These are phyloP conservation scores for Drosophila mauritiana DNA, from an alignment of 1,140 invertebrate genomes.

Conservation along the genomic window DNA sequence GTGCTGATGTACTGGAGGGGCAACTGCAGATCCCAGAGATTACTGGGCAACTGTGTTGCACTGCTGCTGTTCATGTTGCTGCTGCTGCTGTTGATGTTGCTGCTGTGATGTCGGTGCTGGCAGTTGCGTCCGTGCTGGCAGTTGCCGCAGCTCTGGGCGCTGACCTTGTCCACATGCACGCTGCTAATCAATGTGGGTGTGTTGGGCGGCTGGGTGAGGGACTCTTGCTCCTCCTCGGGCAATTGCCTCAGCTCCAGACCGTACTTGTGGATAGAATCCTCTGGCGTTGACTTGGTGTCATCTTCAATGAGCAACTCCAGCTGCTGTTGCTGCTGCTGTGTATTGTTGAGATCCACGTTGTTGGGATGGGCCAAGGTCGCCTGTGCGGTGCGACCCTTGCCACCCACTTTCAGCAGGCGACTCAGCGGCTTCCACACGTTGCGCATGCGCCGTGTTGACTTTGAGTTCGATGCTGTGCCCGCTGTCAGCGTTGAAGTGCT, in stretches of 20 bases:
- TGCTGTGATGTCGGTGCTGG: conserved; percentile 68
- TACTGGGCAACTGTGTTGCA: conserved; percentile 29
- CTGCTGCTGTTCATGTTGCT: conserved; percentile 7
- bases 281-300: conserved; percentile 50
- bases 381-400: conserved; percentile 48
- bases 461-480: conserved; percentile 22
- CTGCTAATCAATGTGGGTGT: conserved; percentile 74
- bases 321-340: conserved; percentile 35
- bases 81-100: conserved; percentile 7
- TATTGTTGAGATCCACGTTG: conserved; percentile 82
- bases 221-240: conserved; percentile 38
- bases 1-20: conserved; percentile 79
- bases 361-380: conserved; percentile 69
- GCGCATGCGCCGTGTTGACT: conserved; percentile 55
- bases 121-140: conserved; percentile 80
- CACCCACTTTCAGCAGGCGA: conserved; percentile 67
- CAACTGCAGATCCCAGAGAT: conserved; percentile 50
- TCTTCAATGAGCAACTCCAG: conserved; percentile 18
- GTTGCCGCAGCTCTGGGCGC: conserved; percentile 56
- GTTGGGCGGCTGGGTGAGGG: conserved; percentile 64
- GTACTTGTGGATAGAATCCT: conserved; percentile 50
- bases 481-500: conserved; percentile 30
- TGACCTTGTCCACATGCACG: conserved; percentile 70
- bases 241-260: conserved; percentile 33
- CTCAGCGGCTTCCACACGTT: conserved; percentile 76